These are phyloP conservation scores for Clostera curtula DNA, from an alignment of 2,888 invertebrate genomes.

Conservation along the genomic window DNA sequence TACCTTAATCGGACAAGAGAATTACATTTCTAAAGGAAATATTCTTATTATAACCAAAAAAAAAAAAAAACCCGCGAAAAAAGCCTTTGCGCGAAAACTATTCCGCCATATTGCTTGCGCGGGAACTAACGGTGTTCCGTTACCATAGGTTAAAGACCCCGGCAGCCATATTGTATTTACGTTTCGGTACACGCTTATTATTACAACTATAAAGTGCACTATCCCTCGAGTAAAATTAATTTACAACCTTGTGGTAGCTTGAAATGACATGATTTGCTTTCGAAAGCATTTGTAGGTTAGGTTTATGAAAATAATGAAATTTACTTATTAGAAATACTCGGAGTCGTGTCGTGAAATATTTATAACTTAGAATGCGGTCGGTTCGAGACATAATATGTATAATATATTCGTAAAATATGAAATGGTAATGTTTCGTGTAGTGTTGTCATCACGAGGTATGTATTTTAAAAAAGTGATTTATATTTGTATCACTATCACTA, in stretches of 20 bases:
- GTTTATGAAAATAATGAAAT: neutral
- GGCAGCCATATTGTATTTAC: neutral
- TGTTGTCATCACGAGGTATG: too few relatives aligned
- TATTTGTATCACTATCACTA: too few relatives aligned
- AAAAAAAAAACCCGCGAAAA: too few relatives aligned
- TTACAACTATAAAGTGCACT: neutral
- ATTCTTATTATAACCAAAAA: too few relatives aligned
- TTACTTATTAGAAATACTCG: too few relatives aligned
- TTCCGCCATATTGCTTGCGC: slow-evolving; percentile 2
- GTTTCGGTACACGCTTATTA: neutral
- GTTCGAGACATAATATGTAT: too few relatives aligned
- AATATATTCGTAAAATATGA: too few relatives aligned
- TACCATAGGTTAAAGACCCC: neutral
- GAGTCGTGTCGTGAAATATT: neutral
- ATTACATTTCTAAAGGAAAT: too few relatives aligned
- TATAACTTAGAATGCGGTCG: too few relatives aligned
- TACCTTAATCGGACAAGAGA: too few relatives aligned
- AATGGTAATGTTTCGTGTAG: too few relatives aligned
- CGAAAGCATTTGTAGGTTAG: neutral
- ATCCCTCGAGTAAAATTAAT: neutral
- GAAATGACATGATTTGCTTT: neutral
- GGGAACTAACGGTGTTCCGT: slow-evolving; percentile 1
- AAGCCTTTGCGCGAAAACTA: neutral
- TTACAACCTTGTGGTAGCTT: neutral
- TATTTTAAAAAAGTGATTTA: too few relatives aligned